A percentile compares a stretch with the other conserved stretches of the same genome.
These are phyloP conservation scores for Salvelinus fontinalis DNA, from an alignment of 2,113 vertebrate genomes.

Conservation along the genomic window DNA sequence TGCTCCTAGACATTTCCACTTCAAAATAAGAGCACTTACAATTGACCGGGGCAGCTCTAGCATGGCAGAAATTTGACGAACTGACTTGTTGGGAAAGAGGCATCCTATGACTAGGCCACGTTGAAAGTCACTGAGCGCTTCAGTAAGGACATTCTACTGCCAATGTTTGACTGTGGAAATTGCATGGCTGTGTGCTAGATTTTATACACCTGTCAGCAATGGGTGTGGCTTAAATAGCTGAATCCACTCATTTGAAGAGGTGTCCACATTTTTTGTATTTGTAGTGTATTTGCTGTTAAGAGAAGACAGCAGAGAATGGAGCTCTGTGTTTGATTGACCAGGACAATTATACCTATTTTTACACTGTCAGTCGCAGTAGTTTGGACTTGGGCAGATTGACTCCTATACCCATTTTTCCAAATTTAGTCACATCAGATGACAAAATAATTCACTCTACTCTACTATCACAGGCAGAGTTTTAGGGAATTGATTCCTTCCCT, in stretches of 20 bases:
- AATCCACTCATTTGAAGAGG: background rate
- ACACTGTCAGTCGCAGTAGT: background rate
- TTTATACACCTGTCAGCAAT: too few relatives aligned
- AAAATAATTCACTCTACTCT: background rate
- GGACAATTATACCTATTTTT: background rate
- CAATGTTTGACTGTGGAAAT: too few relatives aligned
- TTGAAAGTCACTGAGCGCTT: too few relatives aligned
- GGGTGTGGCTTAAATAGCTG: too few relatives aligned
- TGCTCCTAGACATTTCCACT: too few relatives aligned
- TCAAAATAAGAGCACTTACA: too few relatives aligned
- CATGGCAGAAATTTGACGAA: too few relatives aligned
- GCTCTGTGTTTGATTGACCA: background rate
- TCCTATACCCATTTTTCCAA: background rate
- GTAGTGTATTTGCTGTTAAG: conserved; percentile 31
- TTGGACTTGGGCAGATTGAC: background rate
- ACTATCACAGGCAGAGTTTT: background rate
- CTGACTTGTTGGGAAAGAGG: too few relatives aligned
- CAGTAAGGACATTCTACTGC: too few relatives aligned
- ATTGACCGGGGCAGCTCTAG: too few relatives aligned
- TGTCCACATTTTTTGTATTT: background rate
- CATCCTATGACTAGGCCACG: too few relatives aligned
- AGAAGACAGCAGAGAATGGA: background rate
- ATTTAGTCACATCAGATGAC: background rate
- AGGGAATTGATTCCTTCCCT: background rate
- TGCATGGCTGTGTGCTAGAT: too few relatives aligned